These are phyloP conservation scores for Ophiodon elongatus DNA, from an alignment of 2,113 vertebrate species.

Conservation along the genomic window DNA sequence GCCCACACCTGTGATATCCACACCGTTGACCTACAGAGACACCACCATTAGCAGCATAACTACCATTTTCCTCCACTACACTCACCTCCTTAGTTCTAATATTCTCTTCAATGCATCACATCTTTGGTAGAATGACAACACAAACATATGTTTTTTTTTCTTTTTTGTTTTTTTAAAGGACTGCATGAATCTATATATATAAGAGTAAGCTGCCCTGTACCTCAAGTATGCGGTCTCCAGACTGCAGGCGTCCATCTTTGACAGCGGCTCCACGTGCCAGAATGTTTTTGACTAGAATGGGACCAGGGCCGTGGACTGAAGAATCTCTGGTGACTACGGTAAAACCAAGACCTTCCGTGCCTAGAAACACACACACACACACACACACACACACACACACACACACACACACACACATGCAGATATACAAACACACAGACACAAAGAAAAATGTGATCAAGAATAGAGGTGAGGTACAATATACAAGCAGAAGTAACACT, in stretches of 20 bases:
- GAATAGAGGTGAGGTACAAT: neutral
- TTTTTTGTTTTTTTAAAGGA: neutral
- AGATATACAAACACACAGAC: too few species aligned
- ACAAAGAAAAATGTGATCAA: neutral
- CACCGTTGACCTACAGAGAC: conserved; percentile 90
- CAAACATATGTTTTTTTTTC: neutral
- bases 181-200: neutral
- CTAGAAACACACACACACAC: conserved; percentile 73
- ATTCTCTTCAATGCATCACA: neutral
- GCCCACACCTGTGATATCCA: conserved; percentile 90
- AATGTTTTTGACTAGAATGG: conserved; percentile 98
- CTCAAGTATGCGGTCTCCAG: conserved; percentile 97
- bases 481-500: neutral
- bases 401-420: neutral
- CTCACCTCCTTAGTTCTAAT: neutral
- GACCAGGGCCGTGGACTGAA: conserved; percentile 92
- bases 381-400: neutral
- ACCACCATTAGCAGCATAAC: neutral
- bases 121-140: neutral
- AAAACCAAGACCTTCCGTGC: conserved; percentile 96
- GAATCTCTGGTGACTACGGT: conserved; percentile 98
- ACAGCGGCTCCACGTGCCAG: conserved; percentile 95
- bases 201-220: conserved; percentile 72
- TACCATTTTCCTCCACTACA: neutral
- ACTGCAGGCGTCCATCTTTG: conserved; percentile 95